Percentiles rank a stretch among this genome's conserved stretches.
Conservation (phyloP, 2,113 vertebrate species). For the Ochotona princeps region DNA sequence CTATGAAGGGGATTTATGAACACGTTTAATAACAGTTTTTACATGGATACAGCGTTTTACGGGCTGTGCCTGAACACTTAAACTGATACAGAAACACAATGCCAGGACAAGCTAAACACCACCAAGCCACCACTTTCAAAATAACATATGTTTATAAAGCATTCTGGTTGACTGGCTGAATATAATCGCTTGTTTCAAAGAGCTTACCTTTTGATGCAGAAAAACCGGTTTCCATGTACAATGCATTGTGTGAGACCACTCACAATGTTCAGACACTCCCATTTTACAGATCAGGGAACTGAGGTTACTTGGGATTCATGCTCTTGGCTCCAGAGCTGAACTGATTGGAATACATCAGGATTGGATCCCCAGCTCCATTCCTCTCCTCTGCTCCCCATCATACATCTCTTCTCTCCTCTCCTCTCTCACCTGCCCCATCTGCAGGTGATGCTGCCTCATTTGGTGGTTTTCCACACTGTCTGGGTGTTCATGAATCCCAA, state of each 20-base stretch:
- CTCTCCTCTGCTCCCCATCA: too few relatives aligned
- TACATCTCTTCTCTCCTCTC: too few relatives aligned
- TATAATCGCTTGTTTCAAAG: background rate
- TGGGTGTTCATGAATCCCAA: background rate
- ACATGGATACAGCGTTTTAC: slow-evolving; percentile 44
- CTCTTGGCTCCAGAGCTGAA: background rate
- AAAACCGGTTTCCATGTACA: background rate
- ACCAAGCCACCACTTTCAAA: background rate
- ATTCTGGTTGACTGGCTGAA: background rate
- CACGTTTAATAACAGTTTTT: slow-evolving; percentile 47
- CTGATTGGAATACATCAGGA: background rate
- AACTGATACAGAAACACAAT: background rate
- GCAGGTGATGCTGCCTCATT: background rate
- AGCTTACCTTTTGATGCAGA: background rate
- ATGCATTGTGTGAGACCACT: accelerated
- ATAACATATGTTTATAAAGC: background rate
- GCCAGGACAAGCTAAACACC: background rate
- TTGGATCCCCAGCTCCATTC: background rate
- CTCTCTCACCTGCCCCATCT: background rate
- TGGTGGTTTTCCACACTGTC: background rate
- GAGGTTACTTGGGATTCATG: background rate
- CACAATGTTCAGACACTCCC: background rate
- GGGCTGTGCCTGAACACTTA: background rate
- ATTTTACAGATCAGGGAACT: background rate
- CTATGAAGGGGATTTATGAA: slow-evolving; percentile 28